These are phyloP conservation scores for Congeria kusceri DNA, from an alignment of 2,888 invertebrate species.

Conservation along the genomic window DNA sequence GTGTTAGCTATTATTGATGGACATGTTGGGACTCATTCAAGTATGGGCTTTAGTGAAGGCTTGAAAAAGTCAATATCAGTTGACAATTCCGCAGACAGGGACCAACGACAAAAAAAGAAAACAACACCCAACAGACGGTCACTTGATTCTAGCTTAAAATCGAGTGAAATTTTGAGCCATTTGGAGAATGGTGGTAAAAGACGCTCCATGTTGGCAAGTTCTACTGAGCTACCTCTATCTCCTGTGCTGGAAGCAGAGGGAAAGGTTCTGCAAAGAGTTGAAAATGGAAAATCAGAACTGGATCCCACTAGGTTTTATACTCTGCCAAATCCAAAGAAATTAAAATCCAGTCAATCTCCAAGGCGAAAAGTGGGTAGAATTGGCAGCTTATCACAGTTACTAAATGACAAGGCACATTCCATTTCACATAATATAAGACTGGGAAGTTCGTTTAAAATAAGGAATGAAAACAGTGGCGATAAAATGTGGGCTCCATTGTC, in stretches of 20 bases:
- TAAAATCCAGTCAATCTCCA: slow-evolving; percentile 24
- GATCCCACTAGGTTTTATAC: slow-evolving; percentile 49
- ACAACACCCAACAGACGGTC: slow-evolving; percentile 30
- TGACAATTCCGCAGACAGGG: slow-evolving; percentile 23
- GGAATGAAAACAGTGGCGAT: slow-evolving; percentile 31
- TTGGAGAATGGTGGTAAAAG: slow-evolving; percentile 14
- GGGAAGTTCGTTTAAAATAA: slow-evolving; percentile 56
- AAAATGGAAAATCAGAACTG: slow-evolving; percentile 7
- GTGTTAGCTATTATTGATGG: background rate
- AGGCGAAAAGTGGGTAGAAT: slow-evolving; percentile 45
- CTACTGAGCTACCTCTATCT: slow-evolving; percentile 38
- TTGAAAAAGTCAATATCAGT: slow-evolving; percentile 20
- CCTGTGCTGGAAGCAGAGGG: slow-evolving; percentile 41
- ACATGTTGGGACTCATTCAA: background rate
- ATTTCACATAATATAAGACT: slow-evolving; percentile 45
- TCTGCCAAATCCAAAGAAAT: slow-evolving; percentile 51
- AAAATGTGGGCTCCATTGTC: slow-evolving; percentile 11
- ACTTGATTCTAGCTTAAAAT: slow-evolving; percentile 52
- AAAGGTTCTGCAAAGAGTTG: slow-evolving; percentile 14
- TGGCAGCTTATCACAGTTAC: slow-evolving; percentile 50
- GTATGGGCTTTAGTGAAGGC: too few relatives aligned
- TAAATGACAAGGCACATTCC: slow-evolving; percentile 55
- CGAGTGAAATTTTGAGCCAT: slow-evolving; percentile 12
- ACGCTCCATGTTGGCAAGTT: slow-evolving; percentile 6
- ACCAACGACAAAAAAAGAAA: slow-evolving; percentile 7